Conservation (phyloP, 2,888 invertebrate species). For the Drosophila paranaensis region DNA sequence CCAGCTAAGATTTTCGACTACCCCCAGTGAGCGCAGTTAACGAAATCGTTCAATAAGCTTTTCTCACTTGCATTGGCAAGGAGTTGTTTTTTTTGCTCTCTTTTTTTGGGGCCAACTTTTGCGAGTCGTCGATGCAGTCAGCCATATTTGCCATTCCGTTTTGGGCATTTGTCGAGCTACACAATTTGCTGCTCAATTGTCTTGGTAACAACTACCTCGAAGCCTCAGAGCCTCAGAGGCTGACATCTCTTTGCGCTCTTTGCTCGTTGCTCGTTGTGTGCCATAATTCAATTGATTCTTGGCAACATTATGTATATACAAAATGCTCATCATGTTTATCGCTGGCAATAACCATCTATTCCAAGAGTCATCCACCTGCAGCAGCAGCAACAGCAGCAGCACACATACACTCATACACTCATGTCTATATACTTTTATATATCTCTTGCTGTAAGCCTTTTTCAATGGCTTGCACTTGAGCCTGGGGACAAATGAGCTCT, state of each 20-base stretch:
- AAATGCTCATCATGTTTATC: constrained; percentile 67
- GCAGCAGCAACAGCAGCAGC: background rate
- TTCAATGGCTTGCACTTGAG: constrained; percentile 73
- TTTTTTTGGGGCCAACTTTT: constrained; percentile 16
- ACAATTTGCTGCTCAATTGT: constrained; percentile 81
- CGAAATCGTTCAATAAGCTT: constrained; percentile 68
- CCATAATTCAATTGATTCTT: constrained; percentile 78
- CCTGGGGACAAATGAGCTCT: constrained; percentile 79
- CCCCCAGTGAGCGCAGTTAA: constrained; percentile 10
- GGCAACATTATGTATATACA: constrained; percentile 57
- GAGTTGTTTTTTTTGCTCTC: background rate
- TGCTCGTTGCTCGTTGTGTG: constrained; percentile 25
- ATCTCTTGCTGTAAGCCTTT: constrained; percentile 63
- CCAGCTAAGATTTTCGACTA: background rate
- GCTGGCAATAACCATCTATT: constrained; percentile 63
- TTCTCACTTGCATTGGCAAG: constrained; percentile 65
- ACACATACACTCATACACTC: background rate
- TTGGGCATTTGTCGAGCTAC: constrained; percentile 67
- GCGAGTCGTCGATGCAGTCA: constrained; percentile 52
- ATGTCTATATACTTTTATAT: constrained; percentile 7
- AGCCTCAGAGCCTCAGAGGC: background rate
- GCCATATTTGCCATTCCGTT: constrained; percentile 69
- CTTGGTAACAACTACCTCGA: constrained; percentile 45
- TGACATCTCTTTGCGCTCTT: background rate
- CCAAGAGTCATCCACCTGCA: constrained; percentile 33